phyloP scores from a whole-genome alignment of 2,113 vertebrate species.

The Pelmatolapia mariae region DNA sequence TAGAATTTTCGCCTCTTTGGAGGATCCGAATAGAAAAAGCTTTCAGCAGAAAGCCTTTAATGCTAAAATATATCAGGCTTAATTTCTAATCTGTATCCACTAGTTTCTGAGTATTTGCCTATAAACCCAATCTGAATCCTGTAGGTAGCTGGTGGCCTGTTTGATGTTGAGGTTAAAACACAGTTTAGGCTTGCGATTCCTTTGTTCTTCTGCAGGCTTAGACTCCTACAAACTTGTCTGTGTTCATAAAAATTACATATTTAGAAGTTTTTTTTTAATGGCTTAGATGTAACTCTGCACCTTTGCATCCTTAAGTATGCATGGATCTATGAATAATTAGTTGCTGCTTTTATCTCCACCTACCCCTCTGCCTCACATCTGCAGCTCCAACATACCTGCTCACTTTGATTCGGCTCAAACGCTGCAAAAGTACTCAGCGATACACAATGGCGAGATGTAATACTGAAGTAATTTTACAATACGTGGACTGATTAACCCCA shows the following conservation, averaged over 20 bases:
- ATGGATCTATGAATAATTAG: neutral
- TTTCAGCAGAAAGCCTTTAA: neutral
- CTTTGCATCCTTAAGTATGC: neutral
- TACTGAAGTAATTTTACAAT: rapidly evolving
- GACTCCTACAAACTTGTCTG: neutral
- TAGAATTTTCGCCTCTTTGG: rapidly evolving
- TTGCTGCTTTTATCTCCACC: neutral
- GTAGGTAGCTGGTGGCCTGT: neutral
- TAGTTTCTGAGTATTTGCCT: neutral
- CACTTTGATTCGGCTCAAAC: neutral
- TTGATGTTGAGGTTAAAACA: neutral
- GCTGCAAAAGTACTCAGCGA: neutral
- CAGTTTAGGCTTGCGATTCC: neutral
- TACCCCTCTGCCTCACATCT: neutral
- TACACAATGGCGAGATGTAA: neutral
- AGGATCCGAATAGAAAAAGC: neutral
- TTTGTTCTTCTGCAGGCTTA: neutral
- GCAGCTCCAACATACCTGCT: neutral
- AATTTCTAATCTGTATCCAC: neutral
- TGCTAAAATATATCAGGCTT: neutral
- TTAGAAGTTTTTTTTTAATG: neutral
- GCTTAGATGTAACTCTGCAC: neutral
- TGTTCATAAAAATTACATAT: neutral
- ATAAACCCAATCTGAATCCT: neutral
- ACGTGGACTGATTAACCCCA: rapidly evolving